These are phyloP conservation scores for Halichoerus grypus DNA, from an alignment of 2,113 vertebrate genomes.

Conservation along the genomic window DNA sequence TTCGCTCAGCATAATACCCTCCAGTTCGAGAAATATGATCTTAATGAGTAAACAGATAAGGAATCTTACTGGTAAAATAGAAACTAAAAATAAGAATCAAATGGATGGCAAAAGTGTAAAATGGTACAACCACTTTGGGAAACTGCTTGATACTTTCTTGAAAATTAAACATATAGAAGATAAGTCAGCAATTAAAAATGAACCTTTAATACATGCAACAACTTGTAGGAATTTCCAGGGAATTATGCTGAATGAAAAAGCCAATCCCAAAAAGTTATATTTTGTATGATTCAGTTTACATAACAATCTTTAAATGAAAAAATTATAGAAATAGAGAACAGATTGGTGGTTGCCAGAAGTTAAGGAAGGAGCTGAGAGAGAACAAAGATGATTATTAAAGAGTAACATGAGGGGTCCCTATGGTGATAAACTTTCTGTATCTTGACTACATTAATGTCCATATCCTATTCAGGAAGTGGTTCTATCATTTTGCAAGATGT, in stretches of 20 bases:
- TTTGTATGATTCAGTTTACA: neutral
- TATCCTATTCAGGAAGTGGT: neutral
- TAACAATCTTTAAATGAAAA: neutral
- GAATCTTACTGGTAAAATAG: neutral
- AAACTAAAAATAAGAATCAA: neutral
- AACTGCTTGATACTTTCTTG: neutral
- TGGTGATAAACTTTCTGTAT: neutral
- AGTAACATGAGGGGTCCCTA: neutral
- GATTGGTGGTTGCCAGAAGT: neutral
- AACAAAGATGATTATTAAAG: neutral
- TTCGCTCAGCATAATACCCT: no score
- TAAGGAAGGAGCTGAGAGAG: neutral
- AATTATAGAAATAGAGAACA: neutral
- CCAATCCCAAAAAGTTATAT: neutral
- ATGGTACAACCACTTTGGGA: neutral
- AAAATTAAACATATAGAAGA: neutral
- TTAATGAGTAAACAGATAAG: neutral
- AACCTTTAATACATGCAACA: neutral
- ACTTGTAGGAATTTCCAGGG: neutral
- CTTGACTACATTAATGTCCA: neutral
- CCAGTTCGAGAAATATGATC: neutral
- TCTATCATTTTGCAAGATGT: neutral
- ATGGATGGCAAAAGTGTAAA: neutral
- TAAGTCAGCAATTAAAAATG: neutral
- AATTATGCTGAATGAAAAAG: neutral